A percentile compares a stretch with the other conserved stretches of the same genome.
These are phyloP conservation scores for Marmota flaviventris DNA, from an alignment of 2,113 vertebrate species.

Conservation along the genomic window DNA sequence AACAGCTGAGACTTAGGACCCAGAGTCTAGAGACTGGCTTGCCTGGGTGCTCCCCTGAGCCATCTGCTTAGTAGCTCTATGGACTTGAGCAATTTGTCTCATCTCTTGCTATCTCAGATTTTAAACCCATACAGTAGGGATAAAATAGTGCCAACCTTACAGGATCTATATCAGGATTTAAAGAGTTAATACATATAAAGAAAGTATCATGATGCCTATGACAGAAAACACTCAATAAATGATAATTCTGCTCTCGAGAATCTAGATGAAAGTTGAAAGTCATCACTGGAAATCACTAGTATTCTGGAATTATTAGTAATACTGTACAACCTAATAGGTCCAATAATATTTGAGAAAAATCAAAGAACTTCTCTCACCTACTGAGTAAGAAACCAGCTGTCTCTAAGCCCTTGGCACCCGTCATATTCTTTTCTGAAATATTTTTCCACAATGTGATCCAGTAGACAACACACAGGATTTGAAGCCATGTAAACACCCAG, in stretches of 20 bases:
- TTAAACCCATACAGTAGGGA: not conserved
- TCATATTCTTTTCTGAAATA: slow-evolving; percentile 8
- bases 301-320: not conserved
- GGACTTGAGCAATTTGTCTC: not conserved
- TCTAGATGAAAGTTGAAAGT: not conserved
- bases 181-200: not conserved
- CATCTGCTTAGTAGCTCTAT: not conserved
- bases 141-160: not conserved
- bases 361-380: not conserved
- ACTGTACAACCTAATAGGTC: not conserved
- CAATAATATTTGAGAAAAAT: not conserved
- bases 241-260: not conserved
- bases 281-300: not conserved
- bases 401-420: not conserved
- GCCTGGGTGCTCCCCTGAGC: not conserved
- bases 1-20: not conserved
- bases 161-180: not conserved
- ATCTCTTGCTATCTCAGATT: not conserved
- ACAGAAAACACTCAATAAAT: not conserved
- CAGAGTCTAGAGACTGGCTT: not conserved
- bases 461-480: not conserved
- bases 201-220: not conserved
- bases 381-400: not conserved
- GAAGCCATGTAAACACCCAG: not conserved
- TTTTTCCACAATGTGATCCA: not conserved